These are phyloP conservation scores for Bombyx huttoni DNA, from an alignment of 2,888 invertebrate genomes.

Conservation along the genomic window DNA sequence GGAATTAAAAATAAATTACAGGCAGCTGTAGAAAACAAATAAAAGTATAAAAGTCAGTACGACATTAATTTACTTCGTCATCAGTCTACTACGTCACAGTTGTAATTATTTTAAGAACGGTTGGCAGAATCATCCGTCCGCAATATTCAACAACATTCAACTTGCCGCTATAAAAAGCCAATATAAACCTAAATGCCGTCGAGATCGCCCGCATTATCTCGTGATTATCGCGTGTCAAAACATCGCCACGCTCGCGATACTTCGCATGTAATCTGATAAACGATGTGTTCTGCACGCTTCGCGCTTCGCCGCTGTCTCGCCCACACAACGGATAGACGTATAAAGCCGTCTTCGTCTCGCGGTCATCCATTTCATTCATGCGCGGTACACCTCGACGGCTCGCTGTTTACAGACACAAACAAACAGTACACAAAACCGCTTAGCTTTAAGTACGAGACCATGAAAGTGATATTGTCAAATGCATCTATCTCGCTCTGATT, in stretches of 20 bases:
- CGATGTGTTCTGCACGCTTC: slow-evolving; percentile 72
- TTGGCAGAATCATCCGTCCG: slow-evolving; percentile 37
- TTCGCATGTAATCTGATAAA: slow-evolving; percentile 74
- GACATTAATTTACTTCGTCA: slow-evolving; percentile 1
- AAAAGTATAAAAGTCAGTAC: background rate
- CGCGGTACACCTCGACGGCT: slow-evolving; percentile 66
- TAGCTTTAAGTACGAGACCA: slow-evolving; percentile 71
- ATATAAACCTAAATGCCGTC: slow-evolving; percentile 68
- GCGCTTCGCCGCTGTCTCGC: slow-evolving; percentile 39
- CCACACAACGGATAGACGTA: slow-evolving; percentile 21
- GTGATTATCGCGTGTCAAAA: slow-evolving; percentile 74
- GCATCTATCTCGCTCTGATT: slow-evolving; percentile 53
- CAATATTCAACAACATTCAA: slow-evolving; percentile 45
- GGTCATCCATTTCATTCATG: slow-evolving; percentile 72
- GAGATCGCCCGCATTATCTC: slow-evolving; percentile 72
- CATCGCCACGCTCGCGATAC: slow-evolving; percentile 73
- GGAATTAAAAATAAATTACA: slow-evolving; percentile 7
- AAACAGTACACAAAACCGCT: slow-evolving; percentile 73
- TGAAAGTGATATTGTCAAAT: slow-evolving; percentile 72
- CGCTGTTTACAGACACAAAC: slow-evolving; percentile 73
- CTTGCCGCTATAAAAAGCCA: slow-evolving; percentile 60
- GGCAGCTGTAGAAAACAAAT: slow-evolving; percentile 18
- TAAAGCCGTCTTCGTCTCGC: slow-evolving; percentile 34
- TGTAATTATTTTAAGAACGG: slow-evolving; percentile 24
- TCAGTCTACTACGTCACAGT: slow-evolving; percentile 26